Base-by-base conservation (phyloP, 2,888 invertebrate genomes). In the Zhuqinia jingwanae region DNA sequence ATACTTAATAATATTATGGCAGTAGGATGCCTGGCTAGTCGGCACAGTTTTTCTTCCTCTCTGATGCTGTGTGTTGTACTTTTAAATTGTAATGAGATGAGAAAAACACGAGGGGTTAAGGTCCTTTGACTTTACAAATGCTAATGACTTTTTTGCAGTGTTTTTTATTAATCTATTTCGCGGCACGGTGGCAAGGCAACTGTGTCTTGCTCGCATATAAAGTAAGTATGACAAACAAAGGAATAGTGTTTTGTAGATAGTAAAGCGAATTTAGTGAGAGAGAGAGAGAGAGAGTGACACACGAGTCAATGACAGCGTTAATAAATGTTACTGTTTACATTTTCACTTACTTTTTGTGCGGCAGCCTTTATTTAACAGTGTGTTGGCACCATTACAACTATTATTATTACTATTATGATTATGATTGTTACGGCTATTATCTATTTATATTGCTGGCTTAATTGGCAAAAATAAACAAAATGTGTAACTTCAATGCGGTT, bases 71-170 rank as follows among this genome's bases (percentile, higher is more conserved):
- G 5, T 36, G 15, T 50, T 50, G 36, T 36, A 6, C 36, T 8
- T 36, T 36, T 36, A 36, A 36, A 36, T 36, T 36, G 73, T 73
- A 73, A 73, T 73, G 73, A 73, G 73, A 76, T 76, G 76, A 13
- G 76, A 76, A 36, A 11, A 76, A 53, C 50, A 17, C 22, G 45
- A 70, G 58, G 36, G 76, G 56, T 76, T 76, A 58, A 76, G 76
- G 76, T 76, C 58, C 76, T 76, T 36, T 58, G 10, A 58, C n/a
- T 17, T 22, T 76, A 76, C 58, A 76, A 76, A 76, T 76, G 76
- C 58, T 76, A 76, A 76, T 76, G 42, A 76, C 53, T 76, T 76
- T 76, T 76, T 36, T 76, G 56, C 56, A 56, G 76, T 76, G 56
- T 76, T 73, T n/a, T n/a, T 73, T 73, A 73, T 73, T 73, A 73